Percentiles rank a stretch among this genome's conserved stretches.
Conservation (phyloP, 1,140 invertebrate genomes). For the Myzus persicae region DNA sequence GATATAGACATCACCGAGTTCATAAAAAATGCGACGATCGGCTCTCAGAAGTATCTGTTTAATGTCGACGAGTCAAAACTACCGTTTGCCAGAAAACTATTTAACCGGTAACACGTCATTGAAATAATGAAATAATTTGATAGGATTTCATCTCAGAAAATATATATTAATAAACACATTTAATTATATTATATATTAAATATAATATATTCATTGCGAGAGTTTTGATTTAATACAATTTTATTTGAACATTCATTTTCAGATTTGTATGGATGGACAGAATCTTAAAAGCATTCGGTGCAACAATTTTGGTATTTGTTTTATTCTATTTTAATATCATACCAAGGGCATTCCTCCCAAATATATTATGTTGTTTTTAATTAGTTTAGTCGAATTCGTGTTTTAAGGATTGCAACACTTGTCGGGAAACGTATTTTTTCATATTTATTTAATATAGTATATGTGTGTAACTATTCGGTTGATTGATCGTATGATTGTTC, state of each 20-base stretch:
- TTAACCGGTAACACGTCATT: background rate
- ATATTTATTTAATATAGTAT: background rate
- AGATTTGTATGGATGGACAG: slow-evolving; percentile 30
- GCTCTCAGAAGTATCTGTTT: slow-evolving; percentile 69
- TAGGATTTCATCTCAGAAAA: background rate
- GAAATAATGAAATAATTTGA: background rate
- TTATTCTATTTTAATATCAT: background rate
- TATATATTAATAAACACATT: no score
- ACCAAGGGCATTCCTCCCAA: background rate
- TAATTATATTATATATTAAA: no score
- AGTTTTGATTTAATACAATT: background rate
- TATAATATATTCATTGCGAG: background rate
- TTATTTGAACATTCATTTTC: background rate
- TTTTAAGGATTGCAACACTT: background rate
- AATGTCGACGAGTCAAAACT: slow-evolving; percentile 65
- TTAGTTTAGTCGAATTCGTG: background rate
- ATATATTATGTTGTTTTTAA: background rate
- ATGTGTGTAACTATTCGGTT: background rate
- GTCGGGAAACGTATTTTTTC: background rate
- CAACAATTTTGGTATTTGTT: background rate
- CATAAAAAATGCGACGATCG: slow-evolving; percentile 68
- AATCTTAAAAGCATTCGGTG: background rate
- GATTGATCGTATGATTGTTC: background rate
- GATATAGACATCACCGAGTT: slow-evolving; percentile 66
- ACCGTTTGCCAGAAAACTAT: background rate